These are phyloP conservation scores for Somateria mollissima DNA, from an alignment of 2,797 vertebrate species.

Conservation along the genomic window DNA sequence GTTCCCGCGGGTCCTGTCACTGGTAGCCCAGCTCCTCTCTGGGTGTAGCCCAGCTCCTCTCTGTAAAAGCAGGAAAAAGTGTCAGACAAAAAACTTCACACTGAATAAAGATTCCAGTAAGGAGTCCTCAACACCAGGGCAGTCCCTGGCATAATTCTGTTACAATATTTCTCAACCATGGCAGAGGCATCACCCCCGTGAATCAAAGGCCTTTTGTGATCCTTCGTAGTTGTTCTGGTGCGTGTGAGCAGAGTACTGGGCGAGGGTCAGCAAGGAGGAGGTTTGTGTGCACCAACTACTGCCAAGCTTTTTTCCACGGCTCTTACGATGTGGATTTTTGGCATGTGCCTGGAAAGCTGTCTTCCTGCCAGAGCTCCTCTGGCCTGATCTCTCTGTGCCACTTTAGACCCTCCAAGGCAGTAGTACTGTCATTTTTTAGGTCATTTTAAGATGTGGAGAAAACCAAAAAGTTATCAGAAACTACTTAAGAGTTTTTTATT, in stretches of 20 bases:
- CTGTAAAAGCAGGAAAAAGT: background rate
- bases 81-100: background rate
- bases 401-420: background rate
- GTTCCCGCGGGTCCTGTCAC: too few relatives aligned
- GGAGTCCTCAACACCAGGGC: background rate
- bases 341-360: accelerated
- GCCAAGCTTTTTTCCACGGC: background rate
- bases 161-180: background rate
- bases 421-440: background rate
- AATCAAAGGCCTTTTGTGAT: background rate
- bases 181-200: background rate
- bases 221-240: background rate
- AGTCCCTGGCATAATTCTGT: background rate
- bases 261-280: background rate
- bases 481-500: background rate
- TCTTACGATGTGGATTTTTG: background rate
- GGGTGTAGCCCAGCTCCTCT: background rate
- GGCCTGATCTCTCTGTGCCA: background rate
- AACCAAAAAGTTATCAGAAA: background rate
- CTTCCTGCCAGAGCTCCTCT: background rate
- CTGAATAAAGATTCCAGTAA: background rate
- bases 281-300: background rate
- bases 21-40: too few relatives aligned
- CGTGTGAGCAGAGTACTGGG: background rate
- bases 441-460: background rate